A percentile compares a stretch with the other conserved stretches of the same genome.
phyloP scores from a whole-genome alignment of 1,140 invertebrate genomes.

The Cataglyphis hispanica region DNA sequence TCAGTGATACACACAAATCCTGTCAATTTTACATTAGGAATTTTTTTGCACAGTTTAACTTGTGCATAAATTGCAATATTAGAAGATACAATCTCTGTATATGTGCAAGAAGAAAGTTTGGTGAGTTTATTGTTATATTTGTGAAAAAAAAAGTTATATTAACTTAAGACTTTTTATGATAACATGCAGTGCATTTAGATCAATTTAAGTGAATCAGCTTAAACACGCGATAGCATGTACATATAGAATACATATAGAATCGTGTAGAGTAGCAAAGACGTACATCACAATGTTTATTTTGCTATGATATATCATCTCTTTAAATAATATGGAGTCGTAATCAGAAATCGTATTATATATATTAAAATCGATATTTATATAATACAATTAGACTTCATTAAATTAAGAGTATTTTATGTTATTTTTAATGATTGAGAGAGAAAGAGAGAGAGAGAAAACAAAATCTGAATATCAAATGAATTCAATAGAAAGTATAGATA shows the following conservation, averaged over 20 bases:
- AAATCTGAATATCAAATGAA: slow-evolving; percentile 22
- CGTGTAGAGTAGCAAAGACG: slow-evolving; percentile 38
- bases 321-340: slow-evolving; percentile 38
- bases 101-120: slow-evolving; percentile 9
- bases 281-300: slow-evolving; percentile 68
- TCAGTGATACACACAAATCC: background rate
- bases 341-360: slow-evolving; percentile 23
- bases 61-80: slow-evolving; percentile 37
- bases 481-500: background rate
- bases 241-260: slow-evolving; percentile 41
- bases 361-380: slow-evolving; percentile 52
- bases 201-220: slow-evolving; percentile 43
- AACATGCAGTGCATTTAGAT: slow-evolving; percentile 31
- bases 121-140: slow-evolving; percentile 35
- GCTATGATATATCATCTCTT: slow-evolving; percentile 66
- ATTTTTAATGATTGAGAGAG: slow-evolving; percentile 8
- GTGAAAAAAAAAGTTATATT: slow-evolving; percentile 17
- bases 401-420: slow-evolving; percentile 41
- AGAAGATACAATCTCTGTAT: slow-evolving; percentile 25
- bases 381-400: slow-evolving; percentile 4
- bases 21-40: slow-evolving; percentile 2
- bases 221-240: slow-evolving; percentile 46
- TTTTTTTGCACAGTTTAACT: slow-evolving; percentile 30
- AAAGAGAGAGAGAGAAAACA: background rate
- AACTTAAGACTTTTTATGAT: slow-evolving; percentile 25